A percentile compares a stretch with the other conserved stretches of the same genome.
Conservation (phyloP, 2,797 vertebrate species). For the Sebastes kiyomatsui region DNA sequence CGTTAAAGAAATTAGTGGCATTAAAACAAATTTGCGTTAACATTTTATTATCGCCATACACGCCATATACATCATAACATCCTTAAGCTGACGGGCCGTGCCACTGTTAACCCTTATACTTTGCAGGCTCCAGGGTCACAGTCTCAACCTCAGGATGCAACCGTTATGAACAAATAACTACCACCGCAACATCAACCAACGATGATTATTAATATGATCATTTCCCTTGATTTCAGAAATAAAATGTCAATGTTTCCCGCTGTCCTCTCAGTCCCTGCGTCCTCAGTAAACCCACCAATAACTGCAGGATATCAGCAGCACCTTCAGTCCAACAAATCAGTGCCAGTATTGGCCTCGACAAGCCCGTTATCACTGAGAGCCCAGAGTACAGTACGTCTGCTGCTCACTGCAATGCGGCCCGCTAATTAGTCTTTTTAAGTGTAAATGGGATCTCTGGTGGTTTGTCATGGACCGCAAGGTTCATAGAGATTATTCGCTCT, state of each 20-base stretch:
- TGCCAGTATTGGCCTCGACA: neutral
- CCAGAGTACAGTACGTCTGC: constrained; percentile 1
- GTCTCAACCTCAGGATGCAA: neutral
- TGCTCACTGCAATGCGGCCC: constrained; percentile 27
- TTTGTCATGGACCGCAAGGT: constrained; percentile 38
- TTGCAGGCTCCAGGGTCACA: neutral
- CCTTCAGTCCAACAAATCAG: neutral
- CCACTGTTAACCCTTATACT: neutral
- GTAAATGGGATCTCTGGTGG: constrained; percentile 62
- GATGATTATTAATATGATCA: neutral
- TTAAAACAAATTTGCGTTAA: too few relatives aligned
- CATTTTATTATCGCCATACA: too few relatives aligned
- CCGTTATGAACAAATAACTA: neutral
- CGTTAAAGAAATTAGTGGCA: too few relatives aligned
- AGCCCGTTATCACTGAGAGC: constrained; percentile 1
- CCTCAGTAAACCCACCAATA: neutral
- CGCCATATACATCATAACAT: neutral
- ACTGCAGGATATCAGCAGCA: neutral
- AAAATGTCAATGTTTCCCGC: neutral
- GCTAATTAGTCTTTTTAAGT: constrained; percentile 66
- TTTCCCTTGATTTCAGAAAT: neutral
- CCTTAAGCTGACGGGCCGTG: neutral
- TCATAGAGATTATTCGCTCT: constrained; percentile 44
- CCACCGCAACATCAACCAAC: neutral
- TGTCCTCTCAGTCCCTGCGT: neutral